phyloP scores from a whole-genome alignment of 1,140 invertebrate genomes.

The Papilio polyxenes region DNA sequence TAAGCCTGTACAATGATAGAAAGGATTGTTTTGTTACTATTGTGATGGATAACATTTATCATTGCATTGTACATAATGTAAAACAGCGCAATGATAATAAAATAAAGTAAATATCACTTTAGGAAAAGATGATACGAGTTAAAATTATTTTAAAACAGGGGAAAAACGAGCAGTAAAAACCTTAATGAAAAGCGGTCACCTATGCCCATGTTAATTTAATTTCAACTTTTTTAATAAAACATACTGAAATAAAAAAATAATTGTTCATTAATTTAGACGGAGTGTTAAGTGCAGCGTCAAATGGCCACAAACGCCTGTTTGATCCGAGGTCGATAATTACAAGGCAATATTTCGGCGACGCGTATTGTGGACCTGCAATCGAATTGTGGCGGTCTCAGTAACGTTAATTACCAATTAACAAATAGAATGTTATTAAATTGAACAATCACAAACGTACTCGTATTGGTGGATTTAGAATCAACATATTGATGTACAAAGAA shows the following conservation, averaged over 20 bases:
- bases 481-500: background rate
- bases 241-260: too few relatives aligned
- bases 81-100: background rate
- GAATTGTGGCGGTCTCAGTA: conserved; percentile 3
- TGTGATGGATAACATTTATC: background rate
- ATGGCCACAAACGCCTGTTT: background rate
- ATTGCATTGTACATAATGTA: background rate
- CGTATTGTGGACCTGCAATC: background rate
- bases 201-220: too few relatives aligned
- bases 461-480: background rate
- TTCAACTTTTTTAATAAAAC: too few relatives aligned
- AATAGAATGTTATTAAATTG: background rate
- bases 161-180: too few relatives aligned
- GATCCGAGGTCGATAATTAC: background rate
- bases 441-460: background rate
- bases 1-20: background rate
- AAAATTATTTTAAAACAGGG: too few relatives aligned
- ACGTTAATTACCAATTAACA: conserved; percentile 11
- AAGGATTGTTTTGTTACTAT: background rate
- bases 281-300: background rate
- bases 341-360: background rate
- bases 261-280: background rate
- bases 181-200: too few relatives aligned
- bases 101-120: too few relatives aligned
- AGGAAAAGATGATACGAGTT: too few relatives aligned